These are phyloP conservation scores for Osmoderma eremita DNA, from an alignment of 2,888 invertebrate species.

Conservation along the genomic window DNA sequence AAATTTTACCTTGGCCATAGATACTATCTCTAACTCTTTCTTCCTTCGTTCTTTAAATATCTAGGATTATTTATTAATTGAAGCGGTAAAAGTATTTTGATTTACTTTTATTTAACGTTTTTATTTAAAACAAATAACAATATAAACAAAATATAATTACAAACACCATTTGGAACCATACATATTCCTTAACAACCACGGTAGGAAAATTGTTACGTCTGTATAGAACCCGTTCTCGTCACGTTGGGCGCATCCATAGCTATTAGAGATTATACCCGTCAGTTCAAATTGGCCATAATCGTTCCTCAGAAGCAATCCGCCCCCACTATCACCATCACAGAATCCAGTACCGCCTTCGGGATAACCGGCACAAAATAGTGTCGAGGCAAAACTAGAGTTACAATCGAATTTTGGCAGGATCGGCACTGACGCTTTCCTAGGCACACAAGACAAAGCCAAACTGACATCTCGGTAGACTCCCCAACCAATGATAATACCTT, in stretches of 20 bases:
- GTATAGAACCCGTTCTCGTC: slow-evolving; percentile 47
- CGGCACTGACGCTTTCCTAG: slow-evolving; percentile 43
- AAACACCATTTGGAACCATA: slow-evolving; percentile 31
- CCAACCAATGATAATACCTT: slow-evolving; percentile 47
- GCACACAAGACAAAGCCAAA: slow-evolving; percentile 43
- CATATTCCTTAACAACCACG: slow-evolving; percentile 47
- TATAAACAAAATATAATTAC: background rate
- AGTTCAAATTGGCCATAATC: slow-evolving; percentile 46
- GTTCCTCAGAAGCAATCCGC: slow-evolving; percentile 46
- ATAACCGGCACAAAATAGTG: slow-evolving; percentile 49
- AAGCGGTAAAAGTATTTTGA: too few species aligned
- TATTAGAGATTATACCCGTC: slow-evolving; percentile 47
- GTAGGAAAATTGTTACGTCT: slow-evolving; percentile 45
- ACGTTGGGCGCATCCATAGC: slow-evolving; percentile 46
- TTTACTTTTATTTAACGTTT: too few species aligned
- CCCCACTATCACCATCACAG: slow-evolving; percentile 49
- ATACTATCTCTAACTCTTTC: too few species aligned
- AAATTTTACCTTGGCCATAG: too few species aligned
- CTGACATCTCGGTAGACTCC: slow-evolving; percentile 42
- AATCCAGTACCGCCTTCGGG: slow-evolving; percentile 46
- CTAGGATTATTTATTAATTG: too few species aligned
- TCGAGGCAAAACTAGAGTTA: slow-evolving; percentile 18
- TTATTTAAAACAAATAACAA: too few species aligned
- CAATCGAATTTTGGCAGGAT: slow-evolving; percentile 43
- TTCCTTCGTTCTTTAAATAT: too few species aligned